Percentiles rank a stretch among this genome's conserved stretches.
Evolutionary conservation across 2,888 invertebrate genomes (phyloP).

Genomic region (Ectobius pallidus): DNA sequence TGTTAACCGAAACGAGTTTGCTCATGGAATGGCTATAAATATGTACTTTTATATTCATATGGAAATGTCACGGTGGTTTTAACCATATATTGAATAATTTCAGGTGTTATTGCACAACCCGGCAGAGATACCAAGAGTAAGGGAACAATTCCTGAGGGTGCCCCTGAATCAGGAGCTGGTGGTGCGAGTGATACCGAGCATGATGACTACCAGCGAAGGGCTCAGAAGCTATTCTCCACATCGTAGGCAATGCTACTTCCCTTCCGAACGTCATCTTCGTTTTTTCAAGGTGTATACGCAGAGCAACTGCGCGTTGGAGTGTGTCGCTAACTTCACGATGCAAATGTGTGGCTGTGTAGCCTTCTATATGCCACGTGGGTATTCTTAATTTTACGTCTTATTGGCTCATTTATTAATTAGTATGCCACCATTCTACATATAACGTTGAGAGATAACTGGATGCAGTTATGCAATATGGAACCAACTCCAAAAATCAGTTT

Average conservation of each 20-base stretch:
- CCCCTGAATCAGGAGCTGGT: constrained; percentile 46
- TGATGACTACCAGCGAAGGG: constrained; percentile 47
- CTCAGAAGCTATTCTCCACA: constrained; percentile 48
- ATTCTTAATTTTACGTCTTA: too few species aligned
- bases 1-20: too few species aligned
- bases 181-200: constrained; percentile 45
- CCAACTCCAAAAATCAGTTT: too few species aligned
- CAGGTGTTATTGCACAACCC: constrained; percentile 51
- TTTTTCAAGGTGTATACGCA: constrained; percentile 48
- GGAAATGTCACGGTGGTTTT: too few species aligned
- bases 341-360: constrained; percentile 46
- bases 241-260: constrained; percentile 47
- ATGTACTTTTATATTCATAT: too few species aligned
- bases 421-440: too few species aligned
- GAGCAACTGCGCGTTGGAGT: constrained; percentile 48
- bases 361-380: constrained; percentile 45
- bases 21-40: too few species aligned
- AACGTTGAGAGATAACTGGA: too few species aligned
- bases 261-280: constrained; percentile 46
- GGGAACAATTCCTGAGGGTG: constrained; percentile 45
- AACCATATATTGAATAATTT: background rate
- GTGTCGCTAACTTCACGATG: constrained; percentile 46
- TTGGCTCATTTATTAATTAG: too few species aligned
- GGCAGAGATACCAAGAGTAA: constrained; percentile 47
- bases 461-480: too few species aligned